Conservation (phyloP, 2,797 vertebrate species). For the Scomberomorus guttatus region DNA sequence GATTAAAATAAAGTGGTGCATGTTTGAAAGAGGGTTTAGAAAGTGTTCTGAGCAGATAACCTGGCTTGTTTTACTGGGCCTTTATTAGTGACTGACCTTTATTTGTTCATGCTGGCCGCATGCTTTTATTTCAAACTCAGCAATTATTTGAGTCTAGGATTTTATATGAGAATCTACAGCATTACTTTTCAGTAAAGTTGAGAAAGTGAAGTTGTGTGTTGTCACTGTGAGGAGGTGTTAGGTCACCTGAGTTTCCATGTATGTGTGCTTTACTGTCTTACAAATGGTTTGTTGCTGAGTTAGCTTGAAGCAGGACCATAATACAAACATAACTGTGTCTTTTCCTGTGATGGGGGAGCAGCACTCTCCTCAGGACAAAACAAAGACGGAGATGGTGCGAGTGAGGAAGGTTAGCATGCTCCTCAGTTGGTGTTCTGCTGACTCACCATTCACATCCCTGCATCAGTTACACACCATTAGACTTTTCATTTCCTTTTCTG, state of each 20-base stretch:
- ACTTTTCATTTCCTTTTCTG: constrained; percentile 19
- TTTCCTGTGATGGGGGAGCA: constrained; percentile 76
- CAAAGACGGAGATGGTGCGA: constrained; percentile 91
- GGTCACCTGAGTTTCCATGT: neutral
- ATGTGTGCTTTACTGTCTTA: neutral
- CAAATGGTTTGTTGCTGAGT: neutral
- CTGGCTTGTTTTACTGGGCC: too few relatives aligned
- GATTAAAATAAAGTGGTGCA: too few relatives aligned
- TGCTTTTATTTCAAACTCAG: too few relatives aligned
- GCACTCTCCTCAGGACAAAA: constrained; percentile 88
- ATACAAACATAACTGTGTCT: constrained; percentile 58
- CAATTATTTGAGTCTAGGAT: neutral
- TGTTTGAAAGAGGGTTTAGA: too few relatives aligned
- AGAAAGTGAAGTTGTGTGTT: neutral
- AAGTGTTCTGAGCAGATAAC: too few relatives aligned
- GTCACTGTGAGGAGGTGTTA: neutral
- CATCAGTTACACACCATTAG: constrained; percentile 33
- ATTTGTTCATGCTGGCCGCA: too few relatives aligned
- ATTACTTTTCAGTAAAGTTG: neutral
- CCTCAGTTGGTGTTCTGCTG: constrained; percentile 5
- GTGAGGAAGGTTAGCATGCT: constrained; percentile 95
- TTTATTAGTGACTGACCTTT: too few relatives aligned
- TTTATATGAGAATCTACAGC: neutral
- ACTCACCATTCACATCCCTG: constrained; percentile 44
- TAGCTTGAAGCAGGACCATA: neutral